Evolutionary conservation across 2,113 vertebrate genomes (phyloP).

Genomic region (Saguinus imperator): DNA sequence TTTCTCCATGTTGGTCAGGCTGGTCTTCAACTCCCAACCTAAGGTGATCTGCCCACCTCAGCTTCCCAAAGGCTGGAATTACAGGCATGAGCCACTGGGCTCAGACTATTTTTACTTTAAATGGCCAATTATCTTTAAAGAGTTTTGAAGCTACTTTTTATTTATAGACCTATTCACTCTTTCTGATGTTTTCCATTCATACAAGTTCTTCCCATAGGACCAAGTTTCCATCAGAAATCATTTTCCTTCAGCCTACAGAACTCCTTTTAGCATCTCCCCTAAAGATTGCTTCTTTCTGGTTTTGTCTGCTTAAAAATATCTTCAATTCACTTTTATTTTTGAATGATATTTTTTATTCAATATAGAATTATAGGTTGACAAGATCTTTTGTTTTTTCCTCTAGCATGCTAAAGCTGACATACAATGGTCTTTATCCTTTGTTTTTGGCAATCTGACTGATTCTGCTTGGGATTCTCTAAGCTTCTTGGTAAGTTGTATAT

Average conservation of each 20-base stretch:
- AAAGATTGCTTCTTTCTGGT: background rate
- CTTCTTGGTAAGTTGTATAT: background rate
- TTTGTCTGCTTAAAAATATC: background rate
- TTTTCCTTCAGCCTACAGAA: background rate
- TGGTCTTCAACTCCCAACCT: too few species aligned
- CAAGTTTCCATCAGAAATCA: background rate
- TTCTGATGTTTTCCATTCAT: background rate
- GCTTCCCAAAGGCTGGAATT: too few species aligned
- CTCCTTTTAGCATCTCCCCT: background rate
- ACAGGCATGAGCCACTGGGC: too few species aligned
- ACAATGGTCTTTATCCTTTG: background rate
- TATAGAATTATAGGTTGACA: background rate
- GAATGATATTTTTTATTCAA: background rate
- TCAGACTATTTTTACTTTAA: constrained; percentile 1
- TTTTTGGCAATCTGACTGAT: background rate
- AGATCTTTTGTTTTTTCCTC: background rate
- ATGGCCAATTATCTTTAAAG: background rate
- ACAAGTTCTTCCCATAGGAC: background rate
- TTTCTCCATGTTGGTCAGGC: too few species aligned
- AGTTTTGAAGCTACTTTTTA: background rate
- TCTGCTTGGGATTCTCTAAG: background rate
- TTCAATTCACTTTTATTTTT: background rate
- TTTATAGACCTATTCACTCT: background rate
- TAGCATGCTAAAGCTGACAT: background rate
- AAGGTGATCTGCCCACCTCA: too few species aligned